Base-by-base conservation (phyloP, 2,113 vertebrate genomes). In the Natator depressus region DNA sequence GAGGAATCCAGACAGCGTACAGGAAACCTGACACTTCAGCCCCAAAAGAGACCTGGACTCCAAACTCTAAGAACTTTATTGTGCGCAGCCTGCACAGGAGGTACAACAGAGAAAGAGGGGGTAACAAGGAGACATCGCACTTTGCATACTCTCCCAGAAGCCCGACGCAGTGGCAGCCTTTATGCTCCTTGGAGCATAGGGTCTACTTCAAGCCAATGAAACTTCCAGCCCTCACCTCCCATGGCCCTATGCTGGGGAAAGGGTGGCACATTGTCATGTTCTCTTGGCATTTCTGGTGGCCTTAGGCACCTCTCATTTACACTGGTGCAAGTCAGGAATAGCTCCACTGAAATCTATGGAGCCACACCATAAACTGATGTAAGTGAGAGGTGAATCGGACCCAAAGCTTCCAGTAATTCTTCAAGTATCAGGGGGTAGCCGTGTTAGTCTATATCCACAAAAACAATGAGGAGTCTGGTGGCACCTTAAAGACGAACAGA, bases 31-130 rank as follows among this genome's bases (percentile, higher is more conserved):
- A 65, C 31, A 14, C n/a, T 38, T 38, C 19, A 72, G 22, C 51
- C 3, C 8, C 51, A 57, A 54, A 85, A 57, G 8, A 5, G 3
- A 49, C 0, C 0, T 17, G 80, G 81, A 10, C 57, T 65, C 85
- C 65, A 72, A 38, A 72, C n/a, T 20, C 65, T 72, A 38, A n/a
- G 10, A 38, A 72, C 10, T 72, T 72, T 38, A 62, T 84, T 81
- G 8, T 47, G 27, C 76, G 0, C 1, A 54, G 24, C 87, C 14
- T 89, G 31, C 10, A 24, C 11, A 22, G 59, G 62, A 88, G 7
- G 50, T 22, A n/a, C 8, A 72, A 19, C n/a, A 38, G n/a, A 72
- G 19, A 11, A 72, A 72, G n/a, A 22, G 35, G 5, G 19, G 65
- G 9, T 22, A 78, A 76, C 5, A 78, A 14, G 38, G 42, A 78